Evolutionary conservation across 2,113 vertebrate genomes (phyloP), one percentile per base, ranked within the genome.

Genomic region (Phaethon lepturus): DNA sequence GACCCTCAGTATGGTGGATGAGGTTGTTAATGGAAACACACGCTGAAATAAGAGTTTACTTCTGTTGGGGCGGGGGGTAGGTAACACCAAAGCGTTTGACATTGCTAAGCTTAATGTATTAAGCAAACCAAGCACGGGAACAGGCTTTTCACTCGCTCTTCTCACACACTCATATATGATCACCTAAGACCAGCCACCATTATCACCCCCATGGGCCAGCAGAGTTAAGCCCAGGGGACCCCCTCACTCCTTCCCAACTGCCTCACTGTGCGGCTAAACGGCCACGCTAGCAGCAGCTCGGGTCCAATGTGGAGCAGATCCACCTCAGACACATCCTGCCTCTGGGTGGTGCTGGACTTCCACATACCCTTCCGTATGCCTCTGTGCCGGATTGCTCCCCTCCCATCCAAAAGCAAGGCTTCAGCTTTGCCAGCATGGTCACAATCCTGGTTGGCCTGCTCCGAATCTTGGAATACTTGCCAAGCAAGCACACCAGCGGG

Each of bases 291-390:
- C 38, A 38, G 38, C 35, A 25, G 59, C 45, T 40, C 44, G 22
- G 38, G 28, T 66, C 40, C 23, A 26, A 16, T 0, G 5, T 10
- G 6, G 52, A 52, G 28, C 31, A 66, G 67, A 75, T 67, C 11
- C 38, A n/a, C 52, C 23, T 42, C 45, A 31, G 53, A n/a, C 33
- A 31, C 28, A 22, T 55, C n/a, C 53, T n/a, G 53, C 38, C 28
- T 45, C 29, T 10, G 7, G 7, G 7, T 1, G 0, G 19, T 9
- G 17, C 28, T 22, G 45, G 33, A 22, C 28, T 47, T 40, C 13
- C 33, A 50, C 4, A 0, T 13, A 38, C 12, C 44, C 23, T 64
- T 38, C 45, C 25, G 2, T 4, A 1, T 1, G 15, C 22, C 18
- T 44, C 22, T 10, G 4, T 42, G 25, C 35, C 13, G 64, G n/a